A percentile compares a stretch with the other conserved stretches of the same genome.
phyloP scores from a whole-genome alignment of 2,113 vertebrate genomes.

The Condylura cristata region DNA sequence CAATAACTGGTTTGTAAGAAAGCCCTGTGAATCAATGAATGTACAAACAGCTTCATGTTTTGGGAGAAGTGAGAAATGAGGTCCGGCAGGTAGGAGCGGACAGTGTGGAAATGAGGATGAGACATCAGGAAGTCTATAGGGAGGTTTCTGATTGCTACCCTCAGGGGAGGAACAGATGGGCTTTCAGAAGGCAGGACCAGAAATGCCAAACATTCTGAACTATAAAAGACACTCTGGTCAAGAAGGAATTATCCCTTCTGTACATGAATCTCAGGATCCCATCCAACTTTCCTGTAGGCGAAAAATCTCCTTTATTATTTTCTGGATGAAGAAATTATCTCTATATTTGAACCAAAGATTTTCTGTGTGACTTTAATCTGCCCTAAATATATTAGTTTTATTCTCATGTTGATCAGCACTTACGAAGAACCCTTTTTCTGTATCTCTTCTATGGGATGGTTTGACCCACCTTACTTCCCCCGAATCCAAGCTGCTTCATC shows the following conservation, averaged over 20 bases:
- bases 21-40: not conserved
- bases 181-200: not conserved
- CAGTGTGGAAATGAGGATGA: not conserved
- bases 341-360: not conserved
- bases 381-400: not conserved
- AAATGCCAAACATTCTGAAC: not conserved
- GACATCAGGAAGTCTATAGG: not conserved
- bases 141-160: not conserved
- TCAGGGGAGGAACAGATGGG: not conserved
- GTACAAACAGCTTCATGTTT: too few relatives aligned
- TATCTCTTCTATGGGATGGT: not conserved
- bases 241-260: not conserved
- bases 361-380: not conserved
- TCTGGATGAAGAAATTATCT: not conserved
- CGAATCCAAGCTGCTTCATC: not conserved
- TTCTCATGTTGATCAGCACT: rapidly evolving
- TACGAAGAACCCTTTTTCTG: not conserved
- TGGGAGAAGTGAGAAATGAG: not conserved
- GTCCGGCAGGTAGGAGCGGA: not conserved
- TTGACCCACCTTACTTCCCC: not conserved
- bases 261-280: not conserved
- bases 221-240: not conserved
- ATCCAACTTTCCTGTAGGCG: not conserved
- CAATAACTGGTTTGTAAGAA: not conserved
- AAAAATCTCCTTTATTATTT: not conserved